These are phyloP conservation scores for Eidolon helvum DNA, from an alignment of 2,113 vertebrate genomes.

Conservation along the genomic window DNA sequence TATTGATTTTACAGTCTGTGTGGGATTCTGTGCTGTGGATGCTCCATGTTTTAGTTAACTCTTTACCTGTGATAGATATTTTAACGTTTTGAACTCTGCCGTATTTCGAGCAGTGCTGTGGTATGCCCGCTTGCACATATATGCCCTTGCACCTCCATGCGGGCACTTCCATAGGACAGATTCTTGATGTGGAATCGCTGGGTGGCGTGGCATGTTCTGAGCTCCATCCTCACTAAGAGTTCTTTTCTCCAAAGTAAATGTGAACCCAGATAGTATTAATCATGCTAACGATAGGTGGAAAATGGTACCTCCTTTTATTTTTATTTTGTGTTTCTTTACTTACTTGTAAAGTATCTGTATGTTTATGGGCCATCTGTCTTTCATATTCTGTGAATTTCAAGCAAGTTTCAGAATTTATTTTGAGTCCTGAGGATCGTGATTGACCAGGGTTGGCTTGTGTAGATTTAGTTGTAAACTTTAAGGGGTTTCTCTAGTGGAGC, in stretches of 20 bases:
- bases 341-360: not conserved
- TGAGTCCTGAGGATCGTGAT: not conserved
- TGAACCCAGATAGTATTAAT: not conserved
- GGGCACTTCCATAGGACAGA: not conserved
- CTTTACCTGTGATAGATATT: not conserved
- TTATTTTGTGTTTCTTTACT: not conserved
- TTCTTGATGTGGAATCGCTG: not conserved
- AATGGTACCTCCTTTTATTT: not conserved
- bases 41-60: not conserved
- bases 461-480: not conserved
- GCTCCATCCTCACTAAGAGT: not conserved
- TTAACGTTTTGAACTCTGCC: not conserved
- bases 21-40: not conserved
- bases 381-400: not conserved
- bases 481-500: not conserved
- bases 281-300: not conserved
- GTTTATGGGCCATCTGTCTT: not conserved
- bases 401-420: not conserved
- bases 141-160: rapidly evolving
- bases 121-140: not conserved
- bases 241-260: not conserved
- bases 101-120: not conserved
- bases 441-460: not conserved
- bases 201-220: not conserved
- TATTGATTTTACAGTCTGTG: rapidly evolving